phyloP scores from a whole-genome alignment of 2,888 invertebrate species.

The Gryllus longicercus region DNA sequence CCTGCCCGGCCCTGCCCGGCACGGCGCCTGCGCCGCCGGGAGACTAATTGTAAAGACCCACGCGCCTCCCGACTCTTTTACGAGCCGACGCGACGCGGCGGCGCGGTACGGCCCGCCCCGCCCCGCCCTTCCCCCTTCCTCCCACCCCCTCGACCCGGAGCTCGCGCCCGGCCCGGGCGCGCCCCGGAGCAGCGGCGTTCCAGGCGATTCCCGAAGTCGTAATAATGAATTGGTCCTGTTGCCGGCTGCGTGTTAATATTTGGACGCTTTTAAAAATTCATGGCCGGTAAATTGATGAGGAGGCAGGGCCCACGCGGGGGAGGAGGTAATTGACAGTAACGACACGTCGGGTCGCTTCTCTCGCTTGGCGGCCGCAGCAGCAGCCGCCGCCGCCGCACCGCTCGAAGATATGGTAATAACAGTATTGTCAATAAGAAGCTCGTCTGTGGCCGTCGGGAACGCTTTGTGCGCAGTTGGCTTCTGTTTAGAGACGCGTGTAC shows the following conservation, averaged over 20 bases:
- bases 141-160: not conserved
- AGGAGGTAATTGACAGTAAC: constrained; percentile 1
- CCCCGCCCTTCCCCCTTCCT: not conserved
- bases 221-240: constrained; percentile 17
- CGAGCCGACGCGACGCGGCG: not conserved
- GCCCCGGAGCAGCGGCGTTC: not conserved
- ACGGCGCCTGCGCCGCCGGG: no score
- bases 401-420: no score
- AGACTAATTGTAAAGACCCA: no score
- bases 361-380: not conserved
- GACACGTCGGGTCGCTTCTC: not conserved
- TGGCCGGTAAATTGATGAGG: not conserved
- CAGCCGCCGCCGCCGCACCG: no score
- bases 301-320: not conserved
- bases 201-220: not conserved
- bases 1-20: no score
- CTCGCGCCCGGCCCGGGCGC: not conserved
- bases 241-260: not conserved
- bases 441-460: no score
- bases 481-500: no score
- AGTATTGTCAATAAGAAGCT: no score
- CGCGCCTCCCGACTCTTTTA: not conserved
- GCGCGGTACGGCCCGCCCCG: not conserved
- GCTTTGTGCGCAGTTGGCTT: no score
- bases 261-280: not conserved